Evolutionary conservation across 2,113 vertebrate genomes (phyloP).

Genomic region (Bubo scandiacus): DNA sequence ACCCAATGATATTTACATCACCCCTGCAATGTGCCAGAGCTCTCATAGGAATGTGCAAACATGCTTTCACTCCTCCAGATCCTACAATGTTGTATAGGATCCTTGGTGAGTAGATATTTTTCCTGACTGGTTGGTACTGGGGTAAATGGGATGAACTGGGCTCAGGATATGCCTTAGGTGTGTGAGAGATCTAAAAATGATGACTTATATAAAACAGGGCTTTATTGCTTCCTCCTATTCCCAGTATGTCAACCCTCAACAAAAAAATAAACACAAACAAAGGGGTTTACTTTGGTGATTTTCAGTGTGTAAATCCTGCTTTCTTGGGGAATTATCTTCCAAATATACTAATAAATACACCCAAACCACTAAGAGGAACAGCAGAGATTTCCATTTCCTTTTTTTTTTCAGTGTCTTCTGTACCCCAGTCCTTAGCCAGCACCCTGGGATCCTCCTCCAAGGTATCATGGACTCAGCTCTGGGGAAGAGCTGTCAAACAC

Average conservation of each 20-base stretch:
- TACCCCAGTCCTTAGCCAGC: background rate
- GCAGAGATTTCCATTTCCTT: background rate
- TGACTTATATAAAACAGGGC: background rate
- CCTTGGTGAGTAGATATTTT: background rate
- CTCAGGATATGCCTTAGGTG: background rate
- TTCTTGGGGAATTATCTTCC: background rate
- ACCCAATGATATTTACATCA: background rate
- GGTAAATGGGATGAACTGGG: background rate
- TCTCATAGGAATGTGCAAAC: background rate
- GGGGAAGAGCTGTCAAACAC: background rate
- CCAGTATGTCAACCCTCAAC: background rate
- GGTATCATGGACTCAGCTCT: background rate
- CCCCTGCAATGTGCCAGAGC: background rate
- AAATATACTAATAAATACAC: background rate
- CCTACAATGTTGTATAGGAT: background rate
- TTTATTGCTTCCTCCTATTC: background rate
- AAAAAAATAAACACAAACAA: background rate
- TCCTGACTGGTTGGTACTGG: background rate
- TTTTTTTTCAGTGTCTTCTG: background rate
- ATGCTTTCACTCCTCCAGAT: background rate
- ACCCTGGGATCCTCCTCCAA: background rate
- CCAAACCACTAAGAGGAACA: background rate
- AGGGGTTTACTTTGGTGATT: background rate
- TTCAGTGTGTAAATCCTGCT: background rate
- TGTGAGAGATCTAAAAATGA: background rate